Evolutionary conservation across 1,140 invertebrate genomes (phyloP), one percentile per base, ranked within the genome.

Genomic region (Melanaphis sacchari): DNA sequence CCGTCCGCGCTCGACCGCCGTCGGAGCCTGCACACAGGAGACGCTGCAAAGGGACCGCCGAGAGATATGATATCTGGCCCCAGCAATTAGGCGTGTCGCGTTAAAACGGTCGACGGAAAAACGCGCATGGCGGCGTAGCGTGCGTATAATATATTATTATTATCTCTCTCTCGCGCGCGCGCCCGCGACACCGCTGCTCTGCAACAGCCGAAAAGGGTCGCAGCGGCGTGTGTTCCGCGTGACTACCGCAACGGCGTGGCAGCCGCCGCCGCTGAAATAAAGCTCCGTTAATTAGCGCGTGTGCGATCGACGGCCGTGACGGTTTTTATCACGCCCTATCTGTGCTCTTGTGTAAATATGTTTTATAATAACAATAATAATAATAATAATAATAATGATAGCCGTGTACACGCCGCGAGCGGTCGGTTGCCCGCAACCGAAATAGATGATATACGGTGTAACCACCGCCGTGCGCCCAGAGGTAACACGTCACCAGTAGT

Each of bases 71-170:
- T 54, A 40, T 40, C 84, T n/a, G 91, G 91, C 81, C 90, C 43
- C 90, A 11, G 91, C 91, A 93, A 93, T 93, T 93, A 93, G 81
- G 81, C 91, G 91, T 84, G 76, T 93, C 81, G 81, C 46, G 91
- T 49, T 49, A 84, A 49, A 59, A 59, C 54, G 52, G 89, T 41
- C 88, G 88, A 40, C 40, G 88, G 36, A 88, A 49, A 88, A 88
- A 76, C 41, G 43, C 43, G 84, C 38, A 76, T 76, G 59, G 87
- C 87, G 88, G 54, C 54, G 90, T 38, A 11, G 15, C 38, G 26
- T 21, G 8, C 7, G 11, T 54, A 90, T 90, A 22, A 40, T 76
- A 38, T 90, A 66, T 59, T 90, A 66, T 90, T 90, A 59, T 66
- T 43, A 59, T 90, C 54, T 90, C 54, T 90, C 54, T 11, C 84